Evolutionary conservation across 2,888 invertebrate genomes (phyloP).

Genomic region (Drosophila picticornis): DNA sequence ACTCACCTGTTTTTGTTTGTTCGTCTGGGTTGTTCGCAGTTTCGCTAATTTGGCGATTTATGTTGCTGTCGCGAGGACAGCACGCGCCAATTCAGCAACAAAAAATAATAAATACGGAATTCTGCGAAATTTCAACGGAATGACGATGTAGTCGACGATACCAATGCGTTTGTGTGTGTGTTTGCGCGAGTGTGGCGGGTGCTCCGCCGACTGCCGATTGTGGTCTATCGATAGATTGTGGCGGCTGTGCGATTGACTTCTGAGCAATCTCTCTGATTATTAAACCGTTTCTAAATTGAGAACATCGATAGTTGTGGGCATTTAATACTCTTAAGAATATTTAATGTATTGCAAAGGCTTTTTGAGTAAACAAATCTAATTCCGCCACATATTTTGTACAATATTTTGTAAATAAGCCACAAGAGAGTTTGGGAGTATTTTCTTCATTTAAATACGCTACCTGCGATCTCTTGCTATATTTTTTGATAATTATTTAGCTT

Average conservation of each 20-base stretch:
- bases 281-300: not conserved
- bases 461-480: not conserved
- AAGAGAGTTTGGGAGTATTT: not conserved
- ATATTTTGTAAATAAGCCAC: not conserved
- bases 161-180: slow-evolving; percentile 13
- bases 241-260: slow-evolving; percentile 21
- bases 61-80: slow-evolving; percentile 1
- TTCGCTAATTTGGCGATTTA: not conserved
- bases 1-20: slow-evolving; percentile 53
- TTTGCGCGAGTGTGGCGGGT: slow-evolving; percentile 21
- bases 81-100: slow-evolving; percentile 45
- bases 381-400: not conserved
- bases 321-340: not conserved
- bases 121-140: slow-evolving; percentile 35
- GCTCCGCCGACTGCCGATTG: slow-evolving; percentile 1
- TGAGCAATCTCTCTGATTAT: not conserved
- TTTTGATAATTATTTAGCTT: not conserved
- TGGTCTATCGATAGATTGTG: slow-evolving; percentile 8
- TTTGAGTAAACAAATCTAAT: not conserved
- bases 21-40: not conserved
- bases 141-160: slow-evolving; percentile 43
- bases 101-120: slow-evolving; percentile 46
- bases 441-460: not conserved
- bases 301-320: not conserved
- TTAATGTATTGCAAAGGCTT: not conserved